phyloP scores from a whole-genome alignment of 2,113 vertebrate genomes.

The Saccopteryx bilineata region DNA sequence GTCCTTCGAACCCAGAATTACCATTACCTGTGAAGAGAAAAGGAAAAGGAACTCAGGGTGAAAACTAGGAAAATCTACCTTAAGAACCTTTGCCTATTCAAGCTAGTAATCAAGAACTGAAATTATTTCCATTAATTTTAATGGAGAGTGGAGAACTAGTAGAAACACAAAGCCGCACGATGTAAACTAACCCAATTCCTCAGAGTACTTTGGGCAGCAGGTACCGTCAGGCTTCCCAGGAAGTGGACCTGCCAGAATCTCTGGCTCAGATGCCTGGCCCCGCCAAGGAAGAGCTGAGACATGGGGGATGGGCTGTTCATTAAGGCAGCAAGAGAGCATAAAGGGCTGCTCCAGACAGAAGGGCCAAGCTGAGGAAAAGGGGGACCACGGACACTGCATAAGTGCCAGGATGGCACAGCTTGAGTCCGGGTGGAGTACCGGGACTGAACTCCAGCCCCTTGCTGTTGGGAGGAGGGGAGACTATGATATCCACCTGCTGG shows the following conservation, averaged over 20 bases:
- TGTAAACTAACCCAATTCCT: background rate
- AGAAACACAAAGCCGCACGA: background rate
- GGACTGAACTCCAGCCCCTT: background rate
- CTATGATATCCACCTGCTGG: background rate
- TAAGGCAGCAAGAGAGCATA: background rate
- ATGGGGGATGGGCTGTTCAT: background rate
- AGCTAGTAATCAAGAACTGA: background rate
- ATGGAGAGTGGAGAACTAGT: background rate
- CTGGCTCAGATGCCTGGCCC: background rate
- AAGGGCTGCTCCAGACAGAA: background rate
- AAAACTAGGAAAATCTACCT: background rate
- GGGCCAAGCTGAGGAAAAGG: background rate
- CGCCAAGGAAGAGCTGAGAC: background rate
- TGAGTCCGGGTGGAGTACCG: background rate
- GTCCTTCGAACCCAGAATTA: conserved; percentile 94
- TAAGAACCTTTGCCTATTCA: background rate
- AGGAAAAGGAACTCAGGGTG: conserved; percentile 36
- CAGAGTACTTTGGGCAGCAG: background rate
- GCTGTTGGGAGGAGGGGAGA: background rate
- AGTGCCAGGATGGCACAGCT: background rate
- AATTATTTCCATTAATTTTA: background rate
- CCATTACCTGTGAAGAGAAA: conserved; percentile 89
- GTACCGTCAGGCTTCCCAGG: background rate
- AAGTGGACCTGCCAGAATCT: background rate
- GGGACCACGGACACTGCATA: background rate